phyloP scores from a whole-genome alignment of 2,113 vertebrate genomes.

The Labeo rohita region DNA sequence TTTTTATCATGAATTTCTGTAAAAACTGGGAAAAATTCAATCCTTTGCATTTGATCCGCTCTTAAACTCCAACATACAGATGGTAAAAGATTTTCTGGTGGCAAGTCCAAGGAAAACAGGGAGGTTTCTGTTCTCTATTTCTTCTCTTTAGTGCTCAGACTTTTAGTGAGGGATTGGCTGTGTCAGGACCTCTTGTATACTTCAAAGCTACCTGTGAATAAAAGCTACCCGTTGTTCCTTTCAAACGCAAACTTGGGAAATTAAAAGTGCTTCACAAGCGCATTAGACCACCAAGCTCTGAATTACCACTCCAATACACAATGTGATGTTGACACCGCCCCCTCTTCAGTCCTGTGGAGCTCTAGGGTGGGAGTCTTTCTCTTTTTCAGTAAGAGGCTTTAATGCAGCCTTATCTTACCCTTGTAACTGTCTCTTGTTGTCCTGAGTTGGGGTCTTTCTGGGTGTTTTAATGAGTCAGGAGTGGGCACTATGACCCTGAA shows the following conservation, averaged over 20 bases:
- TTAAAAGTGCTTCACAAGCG: conserved; percentile 87
- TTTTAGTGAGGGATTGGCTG: not conserved
- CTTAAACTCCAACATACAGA: not conserved
- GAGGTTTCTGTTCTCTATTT: not conserved
- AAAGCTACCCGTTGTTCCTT: conserved; percentile 83
- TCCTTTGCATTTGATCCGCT: not conserved
- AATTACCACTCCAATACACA: conserved; percentile 86
- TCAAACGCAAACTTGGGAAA: conserved; percentile 85
- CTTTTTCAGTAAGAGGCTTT: conserved; percentile 42
- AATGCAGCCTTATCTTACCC: conserved; percentile 28
- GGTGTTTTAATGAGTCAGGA: conserved; percentile 37
- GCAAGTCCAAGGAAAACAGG: not conserved
- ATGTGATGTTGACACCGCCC: conserved; percentile 47
- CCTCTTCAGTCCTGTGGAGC: conserved; percentile 38
- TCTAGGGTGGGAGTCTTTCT: conserved; percentile 37
- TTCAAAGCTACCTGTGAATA: conserved; percentile 85
- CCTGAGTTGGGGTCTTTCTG: not conserved
- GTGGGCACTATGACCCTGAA: not conserved
- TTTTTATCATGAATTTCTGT: not conserved
- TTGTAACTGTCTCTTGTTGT: conserved; percentile 35
- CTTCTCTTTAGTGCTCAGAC: conserved; percentile 19
- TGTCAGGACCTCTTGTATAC: conserved; percentile 55
- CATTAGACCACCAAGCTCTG: conserved; percentile 82
- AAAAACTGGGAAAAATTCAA: not conserved
- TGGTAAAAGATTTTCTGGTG: not conserved